Base-by-base conservation (phyloP, 1,140 invertebrate genomes). In the Calliphora vicina region DNA sequence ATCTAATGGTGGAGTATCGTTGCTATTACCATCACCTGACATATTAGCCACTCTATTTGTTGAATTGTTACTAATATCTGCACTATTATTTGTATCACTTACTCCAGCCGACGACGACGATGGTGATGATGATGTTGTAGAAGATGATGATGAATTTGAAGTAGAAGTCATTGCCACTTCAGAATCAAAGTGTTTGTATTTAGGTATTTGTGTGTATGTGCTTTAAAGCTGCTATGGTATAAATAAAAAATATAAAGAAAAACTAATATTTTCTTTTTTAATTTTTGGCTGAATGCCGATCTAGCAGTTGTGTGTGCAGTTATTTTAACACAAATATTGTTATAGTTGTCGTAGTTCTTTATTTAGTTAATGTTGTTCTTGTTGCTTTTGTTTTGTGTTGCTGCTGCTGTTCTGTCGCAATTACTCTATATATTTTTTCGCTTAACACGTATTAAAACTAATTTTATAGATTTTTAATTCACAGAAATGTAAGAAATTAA, bases 251-350 rank as follows among this genome's bases (percentile, higher is more conserved):
- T 15, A 57, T 2, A 57, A 57, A 57, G 13, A 57, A 57, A 57
- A 57, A 57, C 50, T 57, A n/a, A 57, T 57, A 57, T 57, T n/a
- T 57, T 42, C n/a, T 78, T 78, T 78, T 45, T 25, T 45, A 6
- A 43, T 78, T 78, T 78, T 78, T 78, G 42, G 74, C 74, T 78
- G 43, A 78, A 78, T 78, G 74, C 74, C 74, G 74, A 78, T 29
- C 73, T 78, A 67, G 12, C 61, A 67, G 61, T 50, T 50, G 45
- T 74, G 72, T 78, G 74, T 78, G 74, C 74, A 78, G 74, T 78
- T 78, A 78, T 78, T 78, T 78, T 20, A 78, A 67, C 61, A 67
- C 61, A 67, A 20, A 67, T 20, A 67, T 57, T 23, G 12, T 67
- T 67, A 25, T 67, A 67, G n/a, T 67, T 20, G 23, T 67, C 8